Evolutionary conservation across 1,140 invertebrate species (phyloP), one percentile per base, ranked within the genome.

Genomic region (Hetaerina americana): DNA sequence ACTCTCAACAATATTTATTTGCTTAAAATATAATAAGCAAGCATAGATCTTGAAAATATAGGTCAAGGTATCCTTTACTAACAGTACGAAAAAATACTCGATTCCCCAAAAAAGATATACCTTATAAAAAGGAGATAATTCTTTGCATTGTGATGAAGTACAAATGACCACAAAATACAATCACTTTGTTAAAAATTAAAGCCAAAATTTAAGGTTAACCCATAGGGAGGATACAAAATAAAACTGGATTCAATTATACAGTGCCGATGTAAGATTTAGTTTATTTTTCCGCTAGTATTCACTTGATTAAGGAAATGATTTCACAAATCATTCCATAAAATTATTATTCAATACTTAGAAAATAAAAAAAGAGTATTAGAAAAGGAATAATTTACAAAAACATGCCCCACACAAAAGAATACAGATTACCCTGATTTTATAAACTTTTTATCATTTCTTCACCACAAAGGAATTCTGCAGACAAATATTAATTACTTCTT

Each of bases 1-100:
- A 57, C 40, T 57, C 40, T 57, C 40, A 57, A 57, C 40, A 57
- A 57, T 57, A 57, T 57, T 57, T 57, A 57, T 57, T 57, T 57
- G 40, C 40, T 57, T 57, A 57, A 57, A 57, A 57, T 57, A 57
- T 18, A 57, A 57, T 57, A 57, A 57, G 40, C 40, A 57, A 57
- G 40, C 40, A 57, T 57, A 57, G 40, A 57, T 57, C 40, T 57
- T 57, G 40, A 57, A 57, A 57, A 57, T 57, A n/a, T 57, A 57
- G 40, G 15, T 40, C 22, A 57, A 57, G 22, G 40, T 57, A 57
- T 57, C 40, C 40, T 57, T 57, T 57, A 57, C 15, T 57, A 57
- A 57, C 40, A 57, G 40, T 57, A 57, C 22, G 40, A 57, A 57
- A 57, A 57, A 57, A 57, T 57, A 57, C 40, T 57, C 40, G 22